A percentile compares a stretch with the other conserved stretches of the same genome.
Conservation (phyloP, 2,888 invertebrate species). For the Stictocephala bisonia region DNA sequence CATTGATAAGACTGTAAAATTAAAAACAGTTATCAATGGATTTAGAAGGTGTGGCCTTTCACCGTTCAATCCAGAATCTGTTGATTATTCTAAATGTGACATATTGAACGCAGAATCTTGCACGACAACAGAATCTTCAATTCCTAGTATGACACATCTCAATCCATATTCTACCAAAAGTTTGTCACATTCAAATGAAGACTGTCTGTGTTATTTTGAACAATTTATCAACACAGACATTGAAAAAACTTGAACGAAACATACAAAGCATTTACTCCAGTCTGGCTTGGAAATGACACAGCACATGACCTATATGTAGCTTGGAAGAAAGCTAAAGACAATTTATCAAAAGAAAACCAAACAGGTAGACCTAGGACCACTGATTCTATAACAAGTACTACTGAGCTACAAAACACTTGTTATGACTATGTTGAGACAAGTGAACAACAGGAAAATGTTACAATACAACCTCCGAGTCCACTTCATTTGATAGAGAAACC, state of each 20-base stretch:
- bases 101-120: too few species aligned
- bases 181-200: too few species aligned
- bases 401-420: too few species aligned
- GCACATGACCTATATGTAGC: conserved; percentile 3
- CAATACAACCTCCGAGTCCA: too few species aligned
- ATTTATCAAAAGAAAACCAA: too few species aligned
- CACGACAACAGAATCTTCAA: background rate
- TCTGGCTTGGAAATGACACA: background rate
- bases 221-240: background rate
- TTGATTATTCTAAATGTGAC: background rate
- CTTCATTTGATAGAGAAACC: too few species aligned
- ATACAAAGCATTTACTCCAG: background rate
- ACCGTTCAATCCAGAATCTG: background rate
- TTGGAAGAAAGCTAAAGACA: conserved; percentile 17
- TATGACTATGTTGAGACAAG: too few species aligned
- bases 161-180: too few species aligned
- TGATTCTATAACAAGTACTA: too few species aligned
- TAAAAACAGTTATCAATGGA: background rate
- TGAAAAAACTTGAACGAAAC: conserved; percentile 5
- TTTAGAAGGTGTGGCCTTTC: background rate
- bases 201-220: background rate
- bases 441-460: too few species aligned
- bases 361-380: too few species aligned
- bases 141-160: background rate
- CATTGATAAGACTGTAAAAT: background rate